Evolutionary conservation across 2,888 invertebrate species (phyloP).

Genomic region (Polydrusus cervinus): DNA sequence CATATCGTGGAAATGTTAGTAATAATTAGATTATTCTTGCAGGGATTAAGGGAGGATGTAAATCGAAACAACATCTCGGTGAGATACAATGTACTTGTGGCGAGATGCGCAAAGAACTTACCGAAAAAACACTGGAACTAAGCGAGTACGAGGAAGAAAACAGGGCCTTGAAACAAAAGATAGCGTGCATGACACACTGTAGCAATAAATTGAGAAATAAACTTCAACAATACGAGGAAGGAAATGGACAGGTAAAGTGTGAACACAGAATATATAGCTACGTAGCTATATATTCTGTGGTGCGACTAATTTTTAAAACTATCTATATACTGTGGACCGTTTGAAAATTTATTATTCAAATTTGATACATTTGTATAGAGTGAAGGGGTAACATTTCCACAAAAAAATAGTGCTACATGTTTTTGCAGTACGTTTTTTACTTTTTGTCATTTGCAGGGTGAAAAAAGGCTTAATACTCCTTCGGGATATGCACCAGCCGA

Average conservation of each 20-base stretch:
- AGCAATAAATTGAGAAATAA: conserved; percentile 17
- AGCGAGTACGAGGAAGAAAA: conserved; percentile 49
- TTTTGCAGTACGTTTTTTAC: no score
- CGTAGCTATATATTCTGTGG: no score
- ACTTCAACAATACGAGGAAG: conserved; percentile 16
- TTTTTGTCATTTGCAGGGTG: no score
- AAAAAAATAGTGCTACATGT: no score
- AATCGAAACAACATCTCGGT: neutral
- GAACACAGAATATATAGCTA: no score
- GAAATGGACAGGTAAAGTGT: conserved; percentile 2
- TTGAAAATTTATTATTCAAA: no score
- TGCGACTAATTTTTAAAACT: neutral
- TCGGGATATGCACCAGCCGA: neutral
- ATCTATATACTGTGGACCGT: no score
- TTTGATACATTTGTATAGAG: no score
- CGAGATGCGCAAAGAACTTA: conserved; percentile 30
- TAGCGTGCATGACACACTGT: conserved; percentile 18
- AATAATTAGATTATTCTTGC: neutral
- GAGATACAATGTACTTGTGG: conserved; percentile 20
- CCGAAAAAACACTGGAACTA: conserved; percentile 16
- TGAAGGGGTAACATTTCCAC: no score
- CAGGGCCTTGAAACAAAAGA: conserved; percentile 31
- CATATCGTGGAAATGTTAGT: no score
- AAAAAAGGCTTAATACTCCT: no score
- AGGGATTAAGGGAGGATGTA: neutral